phyloP scores from a whole-genome alignment of 2,888 invertebrate species.

The Thera britannica region DNA sequence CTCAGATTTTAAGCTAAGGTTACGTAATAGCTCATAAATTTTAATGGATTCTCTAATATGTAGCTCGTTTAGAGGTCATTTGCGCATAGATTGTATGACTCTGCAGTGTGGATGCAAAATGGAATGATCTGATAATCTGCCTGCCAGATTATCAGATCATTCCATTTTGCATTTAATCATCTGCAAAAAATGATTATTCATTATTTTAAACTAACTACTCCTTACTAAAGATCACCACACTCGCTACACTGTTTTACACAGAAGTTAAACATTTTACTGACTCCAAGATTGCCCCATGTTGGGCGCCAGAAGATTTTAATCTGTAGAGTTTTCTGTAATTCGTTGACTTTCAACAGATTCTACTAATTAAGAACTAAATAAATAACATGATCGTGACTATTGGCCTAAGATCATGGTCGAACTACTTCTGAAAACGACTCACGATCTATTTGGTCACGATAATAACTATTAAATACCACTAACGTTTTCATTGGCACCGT shows the following conservation, averaged over 20 bases:
- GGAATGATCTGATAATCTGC: too few relatives aligned
- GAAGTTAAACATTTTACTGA: background rate
- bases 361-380: background rate
- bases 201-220: slow-evolving; percentile 2
- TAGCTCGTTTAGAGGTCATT: slow-evolving; percentile 18
- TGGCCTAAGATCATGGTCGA: slow-evolving; percentile 16
- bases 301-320: slow-evolving; percentile 8
- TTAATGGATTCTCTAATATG: slow-evolving; percentile 33
- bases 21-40: slow-evolving; percentile 69
- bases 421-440: slow-evolving; percentile 21
- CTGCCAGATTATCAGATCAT: slow-evolving; percentile 12
- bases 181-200: background rate
- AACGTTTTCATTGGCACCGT: slow-evolving; percentile 36
- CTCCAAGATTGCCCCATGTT: slow-evolving; percentile 2
- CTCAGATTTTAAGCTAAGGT: slow-evolving; percentile 56
- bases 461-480: slow-evolving; percentile 33
- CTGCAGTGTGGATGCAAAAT: slow-evolving; percentile 41
- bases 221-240: background rate
- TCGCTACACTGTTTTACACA: background rate
- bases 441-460: slow-evolving; percentile 32
- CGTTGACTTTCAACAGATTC: background rate
- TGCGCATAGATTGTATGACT: background rate
- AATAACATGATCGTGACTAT: slow-evolving; percentile 7
- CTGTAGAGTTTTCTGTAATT: background rate
- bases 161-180: background rate